Base-by-base conservation (phyloP, 1,140 invertebrate genomes). In the Drosophila oshimai region DNA sequence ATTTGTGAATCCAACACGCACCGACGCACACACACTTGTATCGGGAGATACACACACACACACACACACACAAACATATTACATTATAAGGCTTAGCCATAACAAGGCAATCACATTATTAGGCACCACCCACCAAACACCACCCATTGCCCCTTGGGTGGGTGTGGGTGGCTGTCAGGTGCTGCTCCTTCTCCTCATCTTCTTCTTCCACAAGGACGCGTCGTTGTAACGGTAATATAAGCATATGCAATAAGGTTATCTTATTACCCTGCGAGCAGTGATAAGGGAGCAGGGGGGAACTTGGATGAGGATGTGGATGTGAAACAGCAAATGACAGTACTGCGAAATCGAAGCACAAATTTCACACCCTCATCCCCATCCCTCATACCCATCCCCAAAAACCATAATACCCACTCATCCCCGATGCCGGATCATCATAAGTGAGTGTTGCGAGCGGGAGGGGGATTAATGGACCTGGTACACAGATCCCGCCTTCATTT, bases 31-130 rank as follows among this genome's bases (percentile, higher is more conserved):
- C 54, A 44, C 62, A 71, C 36, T 49, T 29, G 49, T 22, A 31
- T 7, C 10, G n/a, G n/a, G n/a, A n/a, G n/a, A 54, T 44, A 58
- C 55, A 15, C 37, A 60, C 28, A 49, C 13, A 18, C 6, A 45
- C 12, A 53, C 17, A 37, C 39, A 62, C 60, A 73, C 45, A 64
- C 67, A 65, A 60, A 73, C 72, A 87, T 74, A 87, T 86, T 76
- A 87, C 81, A 86, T 86, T 86, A 86, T 80, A 86, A 87, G 81
- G 81, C 81, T 86, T 86, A 86, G 84, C 81, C 81, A 87, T 86
- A 86, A 86, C 81, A 86, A 86, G 81, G 81, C 81, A 86, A 86
- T 86, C 81, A 86, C 81, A 86, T 87, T 86, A 86, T 87, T 86
- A 87, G 81, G 81, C 80, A 58, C 44, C 61, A 42, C 74, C 64